Evolutionary conservation across 2,113 vertebrate species (phyloP).

Genomic region (Lophochroa leadbeateri): DNA sequence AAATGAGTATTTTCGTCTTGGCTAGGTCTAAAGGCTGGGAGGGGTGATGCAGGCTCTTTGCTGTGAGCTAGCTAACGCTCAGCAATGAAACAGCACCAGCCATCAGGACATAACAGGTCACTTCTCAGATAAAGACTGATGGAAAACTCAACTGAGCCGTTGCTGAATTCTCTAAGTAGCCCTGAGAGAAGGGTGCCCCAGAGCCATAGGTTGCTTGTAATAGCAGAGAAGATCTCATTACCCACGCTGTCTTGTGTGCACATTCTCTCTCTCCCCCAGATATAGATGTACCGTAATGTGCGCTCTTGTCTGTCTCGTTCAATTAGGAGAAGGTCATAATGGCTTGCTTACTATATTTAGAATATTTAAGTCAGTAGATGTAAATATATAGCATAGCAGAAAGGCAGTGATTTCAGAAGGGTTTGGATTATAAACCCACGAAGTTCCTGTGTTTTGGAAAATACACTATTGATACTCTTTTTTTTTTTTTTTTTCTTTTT

Average conservation of each 20-base stretch:
- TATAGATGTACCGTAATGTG: not conserved
- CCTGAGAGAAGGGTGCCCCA: not conserved
- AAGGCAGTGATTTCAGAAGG: not conserved
- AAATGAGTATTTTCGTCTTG: not conserved
- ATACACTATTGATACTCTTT: not conserved
- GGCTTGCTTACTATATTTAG: slow-evolving; percentile 36
- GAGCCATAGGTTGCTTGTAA: slow-evolving; percentile 48
- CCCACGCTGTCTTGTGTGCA: not conserved
- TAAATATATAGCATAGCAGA: slow-evolving; percentile 27
- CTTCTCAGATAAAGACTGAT: not conserved
- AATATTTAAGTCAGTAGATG: not conserved
- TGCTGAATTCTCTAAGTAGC: not conserved
- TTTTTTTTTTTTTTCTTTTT: not conserved
- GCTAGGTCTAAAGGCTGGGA: not conserved
- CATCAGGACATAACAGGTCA: not conserved
- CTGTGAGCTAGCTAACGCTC: not conserved
- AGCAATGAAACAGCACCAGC: not conserved
- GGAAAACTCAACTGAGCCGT: not conserved
- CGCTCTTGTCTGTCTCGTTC: slow-evolving; percentile 10
- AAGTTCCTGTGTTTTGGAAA: not conserved
- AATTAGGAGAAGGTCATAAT: slow-evolving; percentile 37
- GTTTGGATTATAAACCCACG: not conserved
- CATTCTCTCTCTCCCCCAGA: slow-evolving; percentile 11
- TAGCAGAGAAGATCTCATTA: slow-evolving; percentile 45
- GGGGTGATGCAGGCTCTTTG: not conserved